Evolutionary conservation across 1,140 invertebrate genomes (phyloP), one percentile per base, ranked within the genome.

Genomic region (Physella acuta): DNA sequence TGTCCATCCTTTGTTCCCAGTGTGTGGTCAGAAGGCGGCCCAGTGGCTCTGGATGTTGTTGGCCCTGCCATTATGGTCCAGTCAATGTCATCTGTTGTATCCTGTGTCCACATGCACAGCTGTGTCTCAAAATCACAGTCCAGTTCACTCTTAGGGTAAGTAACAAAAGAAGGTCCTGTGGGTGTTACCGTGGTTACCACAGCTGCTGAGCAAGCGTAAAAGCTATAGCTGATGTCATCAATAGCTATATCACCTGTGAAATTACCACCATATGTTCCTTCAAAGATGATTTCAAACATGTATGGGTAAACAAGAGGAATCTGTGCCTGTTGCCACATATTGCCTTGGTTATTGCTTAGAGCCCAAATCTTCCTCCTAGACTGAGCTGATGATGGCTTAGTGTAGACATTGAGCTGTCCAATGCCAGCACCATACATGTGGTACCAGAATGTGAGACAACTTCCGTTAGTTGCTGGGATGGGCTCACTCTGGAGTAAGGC

Each of bases 241-340:
- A 92, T 87, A 14, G 90, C 91, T 75, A 92, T 91, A 73, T 92
- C 90, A 3, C 91, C 91, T 71, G 90, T 83, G 44, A 73, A 79
- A 65, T 77, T 81, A 63, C 90, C 91, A 24, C 90, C 91, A 31
- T 91, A 87, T 55, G 87, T 86, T 3, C 88, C 91, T 77, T 90
- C 88, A 34, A 68, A 68, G 28, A 58, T 28, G 8, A 79, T 75
- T n/a, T 76, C 72, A 39, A 82, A 68, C 44, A 72, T 72, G 67
- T 56, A 70, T 17, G 71, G 34, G 14, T n/a, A 51, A 4, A n/a
- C 56, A 2, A 78, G n/a, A 24, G 61, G 66, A 16, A 79, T 70
- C 3, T 63, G 49, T 2, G 66, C 76, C 59, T 74, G 56, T 11
- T 71, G 60, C 80, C 80, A 81, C 17, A 67, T 36, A 31, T 75